These are phyloP conservation scores for Scaptomyza hsui DNA, from an alignment of 1,140 invertebrate species.

Conservation along the genomic window DNA sequence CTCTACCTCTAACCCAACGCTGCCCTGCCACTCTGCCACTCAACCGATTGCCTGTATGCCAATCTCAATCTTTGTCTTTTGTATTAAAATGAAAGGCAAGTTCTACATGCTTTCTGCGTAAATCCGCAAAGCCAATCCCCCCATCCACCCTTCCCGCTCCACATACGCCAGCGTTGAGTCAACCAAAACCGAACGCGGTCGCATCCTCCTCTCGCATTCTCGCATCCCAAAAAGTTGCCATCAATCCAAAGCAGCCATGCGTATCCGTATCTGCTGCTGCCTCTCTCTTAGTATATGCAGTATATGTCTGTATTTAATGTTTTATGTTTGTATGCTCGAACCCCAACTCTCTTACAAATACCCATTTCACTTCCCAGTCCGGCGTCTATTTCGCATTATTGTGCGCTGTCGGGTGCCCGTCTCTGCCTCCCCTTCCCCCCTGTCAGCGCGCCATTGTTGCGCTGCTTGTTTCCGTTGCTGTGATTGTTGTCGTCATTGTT, in stretches of 20 bases:
- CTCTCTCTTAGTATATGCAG: slow-evolving; percentile 13
- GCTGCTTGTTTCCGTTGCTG: slow-evolving; percentile 78
- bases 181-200: slow-evolving; percentile 67
- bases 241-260: slow-evolving; percentile 78
- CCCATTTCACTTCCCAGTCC: slow-evolving; percentile 34
- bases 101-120: slow-evolving; percentile 57
- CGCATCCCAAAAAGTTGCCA: slow-evolving; percentile 63
- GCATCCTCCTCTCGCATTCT: slow-evolving; percentile 44
- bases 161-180: slow-evolving; percentile 67
- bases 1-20: no score
- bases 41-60: slow-evolving; percentile 23
- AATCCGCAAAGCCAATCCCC: slow-evolving; percentile 71
- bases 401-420: slow-evolving; percentile 59
- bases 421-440: slow-evolving; percentile 11
- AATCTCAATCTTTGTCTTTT: slow-evolving; percentile 60
- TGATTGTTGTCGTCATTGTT: slow-evolving; percentile 83
- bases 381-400: slow-evolving; percentile 81
- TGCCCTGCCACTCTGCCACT: neutral
- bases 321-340: slow-evolving; percentile 76
- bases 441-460: slow-evolving; percentile 65
- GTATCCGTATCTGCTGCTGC: slow-evolving; percentile 68
- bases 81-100: slow-evolving; percentile 41
- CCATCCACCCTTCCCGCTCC: slow-evolving; percentile 40
- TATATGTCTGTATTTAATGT: slow-evolving; percentile 82
- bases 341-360: neutral